Base-by-base conservation (phyloP, 1,140 invertebrate genomes). In the Holcopasites calliopsidis region DNA sequence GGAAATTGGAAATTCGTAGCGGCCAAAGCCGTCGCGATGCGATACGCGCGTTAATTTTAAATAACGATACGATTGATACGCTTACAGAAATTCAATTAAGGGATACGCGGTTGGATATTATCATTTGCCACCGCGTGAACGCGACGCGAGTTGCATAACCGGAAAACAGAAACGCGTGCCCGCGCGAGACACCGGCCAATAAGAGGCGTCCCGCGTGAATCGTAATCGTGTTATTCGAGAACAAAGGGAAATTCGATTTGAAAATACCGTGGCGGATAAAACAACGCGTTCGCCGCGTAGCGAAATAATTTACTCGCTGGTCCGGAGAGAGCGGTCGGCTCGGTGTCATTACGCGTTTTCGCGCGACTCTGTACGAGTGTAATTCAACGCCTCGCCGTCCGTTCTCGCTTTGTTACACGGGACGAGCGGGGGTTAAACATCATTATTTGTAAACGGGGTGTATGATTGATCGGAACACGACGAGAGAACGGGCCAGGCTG, bases 361-460 rank as follows among this genome's bases (percentile, higher is more conserved):
- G n/a, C 55, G 70, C 78, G 62, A 33, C 42, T 52, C 73, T 58
- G 54, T 50, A 21, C 77, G 42, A 42, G 42, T 35, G 74, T 80
- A 82, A 82, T 82, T 68, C 75, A 57, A 82, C 72, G 73, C 73
- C 73, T 54, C 64, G 55, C 18, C 68, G 66, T 40, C 54, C 61
- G 72, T 72, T 58, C 61, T 70, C 16, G 49, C 78, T 72, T 82
- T 80, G 80, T 80, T 80, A 49, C 35, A 62, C 57, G 49, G 40
- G 42, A 16, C n/a, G n/a, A 18, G 16, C 7, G 47, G n/a, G 28
- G 10, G 66, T 64, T 61, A 80, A 76, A 77, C 69, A 72, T 81
- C 75, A 81, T 82, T 82, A 82, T 77, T 80, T 69, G 79, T 62
- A 77, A 82, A 82, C 76, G 62, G 71, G 54, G 70, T 28, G 54